Evolutionary conservation across 2,888 invertebrate species (phyloP).

Genomic region (Lissonota sp.): DNA sequence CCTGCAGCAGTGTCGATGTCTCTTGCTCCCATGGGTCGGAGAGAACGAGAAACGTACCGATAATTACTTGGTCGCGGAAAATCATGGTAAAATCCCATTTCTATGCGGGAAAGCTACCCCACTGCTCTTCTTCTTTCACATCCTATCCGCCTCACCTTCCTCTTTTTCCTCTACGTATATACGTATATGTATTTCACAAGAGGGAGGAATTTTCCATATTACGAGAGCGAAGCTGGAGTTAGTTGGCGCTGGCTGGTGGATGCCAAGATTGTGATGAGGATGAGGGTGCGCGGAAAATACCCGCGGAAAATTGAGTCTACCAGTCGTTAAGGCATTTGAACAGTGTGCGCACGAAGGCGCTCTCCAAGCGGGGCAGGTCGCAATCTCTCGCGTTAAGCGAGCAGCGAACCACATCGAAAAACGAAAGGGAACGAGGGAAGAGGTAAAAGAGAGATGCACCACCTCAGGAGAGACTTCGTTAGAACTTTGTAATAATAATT

Average conservation of each 20-base stretch:
- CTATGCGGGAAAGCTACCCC: conserved; percentile 65
- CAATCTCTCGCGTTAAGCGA: conserved; percentile 62
- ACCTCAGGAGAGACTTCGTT: conserved; percentile 62
- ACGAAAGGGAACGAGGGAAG: conserved; percentile 46
- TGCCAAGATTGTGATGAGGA: conserved; percentile 1
- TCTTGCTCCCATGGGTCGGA: conserved; percentile 15
- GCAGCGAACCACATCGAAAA: conserved; percentile 58
- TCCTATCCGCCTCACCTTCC: neutral
- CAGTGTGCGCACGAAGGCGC: conserved; percentile 44
- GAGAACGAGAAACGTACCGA: conserved; percentile 68
- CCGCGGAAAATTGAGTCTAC: conserved; percentile 59
- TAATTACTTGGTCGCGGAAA: conserved; percentile 74
- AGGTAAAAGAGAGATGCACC: conserved; percentile 11
- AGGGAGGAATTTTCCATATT: conserved; percentile 51
- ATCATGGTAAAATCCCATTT: conserved; percentile 75
- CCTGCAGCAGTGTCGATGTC: neutral
- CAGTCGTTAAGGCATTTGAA: conserved; percentile 61
- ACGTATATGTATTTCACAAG: neutral
- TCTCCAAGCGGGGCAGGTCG: conserved; percentile 50
- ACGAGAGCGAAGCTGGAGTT: conserved; percentile 33
- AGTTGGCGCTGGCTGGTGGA: conserved; percentile 29
- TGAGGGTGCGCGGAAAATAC: conserved; percentile 19
- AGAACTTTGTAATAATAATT: conserved; percentile 70
- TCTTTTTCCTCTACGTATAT: neutral
- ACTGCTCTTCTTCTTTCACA: conserved; percentile 20